Evolutionary conservation across 2,888 invertebrate genomes (phyloP), one percentile per base, ranked within the genome.

Genomic region (Stenichneumon culpator): DNA sequence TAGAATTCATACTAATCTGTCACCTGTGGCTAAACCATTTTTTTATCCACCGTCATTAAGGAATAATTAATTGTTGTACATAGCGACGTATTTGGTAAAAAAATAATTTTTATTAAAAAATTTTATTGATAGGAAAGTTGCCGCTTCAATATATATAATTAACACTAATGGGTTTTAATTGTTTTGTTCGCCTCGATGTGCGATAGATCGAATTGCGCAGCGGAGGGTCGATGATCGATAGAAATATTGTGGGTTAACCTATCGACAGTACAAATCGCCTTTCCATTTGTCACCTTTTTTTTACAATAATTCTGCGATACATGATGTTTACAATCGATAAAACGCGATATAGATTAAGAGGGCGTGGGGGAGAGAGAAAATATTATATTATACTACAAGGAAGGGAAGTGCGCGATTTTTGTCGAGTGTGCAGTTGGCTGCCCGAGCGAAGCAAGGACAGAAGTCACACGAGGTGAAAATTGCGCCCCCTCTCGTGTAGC

Each of bases 51-150:
- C 14, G 19, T 6, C 28, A 6, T 28, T 16, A 32, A 25, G 60
- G 6, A 14, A 47, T 47, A 22, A 67, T 44, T 11, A 52, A 79
- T 63, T 60, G 14, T n/a, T 14, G 5, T 32, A 60, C 60, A 60
- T n/a, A 6, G 28, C 65, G 50, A 83, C 14, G n/a, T 80, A 69
- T 85, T 82, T 80, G 77, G 89, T 92, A 92, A 83, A 92, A 92
- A 92, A 92, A 89, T 90, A 89, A 87, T 89, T 92, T 78, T 92
- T 92, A 92, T 92, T 92, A 90, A 89, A 92, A 92, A 90, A 86
- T 86, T 89, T 88, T 81, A 82, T 84, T 86, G 54, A 90, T 91
- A 90, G 88, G 89, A 90, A 90, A 91, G 75, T 89, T 89, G 72
- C 44, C 82, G 88, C 89, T 88, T 82, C 54, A 69, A 83, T 75